Evolutionary conservation across 2,113 vertebrate species (phyloP), one percentile per base, ranked within the genome.

Genomic region (Percina caprodes): DNA sequence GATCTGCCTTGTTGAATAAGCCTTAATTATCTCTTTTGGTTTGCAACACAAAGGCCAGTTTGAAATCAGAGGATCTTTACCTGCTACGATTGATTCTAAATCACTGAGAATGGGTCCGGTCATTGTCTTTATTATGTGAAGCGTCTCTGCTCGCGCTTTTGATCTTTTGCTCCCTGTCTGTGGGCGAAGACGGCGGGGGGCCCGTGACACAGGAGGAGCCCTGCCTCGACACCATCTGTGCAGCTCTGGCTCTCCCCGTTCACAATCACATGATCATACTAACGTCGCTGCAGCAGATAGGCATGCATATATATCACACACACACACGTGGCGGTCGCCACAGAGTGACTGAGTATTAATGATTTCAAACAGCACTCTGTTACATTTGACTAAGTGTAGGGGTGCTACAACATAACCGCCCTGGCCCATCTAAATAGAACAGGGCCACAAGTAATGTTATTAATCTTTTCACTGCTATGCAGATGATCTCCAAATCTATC

Each of bases 151-250:
- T 83, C 73, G 70, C 21, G 63, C 74, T 77, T 84, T 90, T 92
- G 89, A 91, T 92, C 88, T 88, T 67, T 73, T 51, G 77, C 84
- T 84, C 84, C 24, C 60, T 30, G 78, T 76, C 56, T 83, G 76
- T 74, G 76, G 72, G 69, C 1, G 8, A 63, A 48, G 79, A 45
- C 74, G 26, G 59, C 74, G 58, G 79, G 83, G 54, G 80, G 75
- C 33, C 73, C 3, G 13, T 61, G 65, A 77, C 84, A 33, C 82
- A 74, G 79, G 84, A 88, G 83, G 83, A 84, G 79, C 60, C 89
- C 92, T 82, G 90, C 91, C 78, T 65, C 45, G 67, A 87, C 79
- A 72, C 92, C 92, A 93, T 92, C 92, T 93, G 93, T 87, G 82
- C 76, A 48, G 65, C 83, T 60, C 88, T 72, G 76, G 67, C 75